Conservation (phyloP, 2,888 invertebrate species). For the Drosophila affinis region DNA sequence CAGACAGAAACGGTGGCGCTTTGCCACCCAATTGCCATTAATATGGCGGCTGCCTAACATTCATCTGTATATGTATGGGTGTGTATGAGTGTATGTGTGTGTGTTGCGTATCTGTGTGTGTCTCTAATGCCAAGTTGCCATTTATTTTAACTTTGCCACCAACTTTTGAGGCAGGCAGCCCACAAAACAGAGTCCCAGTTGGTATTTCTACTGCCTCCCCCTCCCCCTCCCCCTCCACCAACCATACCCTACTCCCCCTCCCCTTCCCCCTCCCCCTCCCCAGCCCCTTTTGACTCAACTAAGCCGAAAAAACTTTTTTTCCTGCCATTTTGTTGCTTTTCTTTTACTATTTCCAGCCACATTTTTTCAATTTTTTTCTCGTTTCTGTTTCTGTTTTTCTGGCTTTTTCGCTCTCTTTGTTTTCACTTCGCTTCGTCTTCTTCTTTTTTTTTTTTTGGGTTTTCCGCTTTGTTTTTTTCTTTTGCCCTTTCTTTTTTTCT, state of each 20-base stretch:
- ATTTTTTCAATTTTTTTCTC: constrained; percentile 57
- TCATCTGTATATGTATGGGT: constrained; percentile 43
- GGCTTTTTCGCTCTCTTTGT: constrained; percentile 27
- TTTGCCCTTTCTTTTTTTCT: constrained; percentile 19
- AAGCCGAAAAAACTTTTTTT: constrained; percentile 56
- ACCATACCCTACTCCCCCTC: background rate
- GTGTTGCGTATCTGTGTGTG: constrained; percentile 50
- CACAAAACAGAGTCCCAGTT: constrained; percentile 42
- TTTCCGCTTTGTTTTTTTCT: constrained; percentile 34
- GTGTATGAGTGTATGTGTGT: constrained; percentile 31
- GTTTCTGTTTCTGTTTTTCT: constrained; percentile 21
- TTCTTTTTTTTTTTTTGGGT: constrained; percentile 25
- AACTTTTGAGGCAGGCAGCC: constrained; percentile 67
- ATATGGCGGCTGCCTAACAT: constrained; percentile 81
- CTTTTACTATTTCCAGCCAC: constrained; percentile 73
- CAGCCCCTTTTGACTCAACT: constrained; percentile 32
- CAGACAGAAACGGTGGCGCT: constrained; percentile 31
- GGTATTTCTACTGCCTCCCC: constrained; percentile 4
- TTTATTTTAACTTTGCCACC: constrained; percentile 78
- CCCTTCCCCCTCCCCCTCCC: background rate
- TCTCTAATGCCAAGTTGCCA: constrained; percentile 80
- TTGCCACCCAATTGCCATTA: constrained; percentile 82
- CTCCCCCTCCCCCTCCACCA: background rate
- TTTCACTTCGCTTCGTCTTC: constrained; percentile 65
- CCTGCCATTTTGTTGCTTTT: constrained; percentile 71